Conservation (phyloP, 1,140 invertebrate genomes). For the Psilanteris sp. region DNA sequence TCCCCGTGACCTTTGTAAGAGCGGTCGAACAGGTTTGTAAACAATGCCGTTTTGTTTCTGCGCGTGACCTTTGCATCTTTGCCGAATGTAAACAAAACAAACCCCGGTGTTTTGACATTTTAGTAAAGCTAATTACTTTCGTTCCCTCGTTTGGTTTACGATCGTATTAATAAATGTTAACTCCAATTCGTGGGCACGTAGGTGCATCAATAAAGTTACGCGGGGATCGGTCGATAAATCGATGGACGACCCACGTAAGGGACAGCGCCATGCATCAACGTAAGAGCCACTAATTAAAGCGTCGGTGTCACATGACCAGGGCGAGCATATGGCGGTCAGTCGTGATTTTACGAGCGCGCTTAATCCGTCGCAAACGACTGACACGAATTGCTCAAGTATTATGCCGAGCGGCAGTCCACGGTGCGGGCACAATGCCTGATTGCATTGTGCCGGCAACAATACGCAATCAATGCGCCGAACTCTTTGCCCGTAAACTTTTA, state of each 20-base stretch:
- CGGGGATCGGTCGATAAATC: constrained; percentile 56
- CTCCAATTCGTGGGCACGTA: constrained; percentile 57
- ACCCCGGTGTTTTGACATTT: no score
- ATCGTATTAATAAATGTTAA: constrained; percentile 57
- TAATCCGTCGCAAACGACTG: constrained; percentile 53
- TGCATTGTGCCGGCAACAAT: constrained; percentile 67
- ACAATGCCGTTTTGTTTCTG: no score
- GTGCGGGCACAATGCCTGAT: constrained; percentile 64
- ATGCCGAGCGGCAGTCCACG: constrained; percentile 57
- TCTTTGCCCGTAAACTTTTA: constrained; percentile 65
- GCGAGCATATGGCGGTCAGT: constrained; percentile 73
- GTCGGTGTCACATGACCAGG: constrained; percentile 23
- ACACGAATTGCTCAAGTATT: constrained; percentile 36
- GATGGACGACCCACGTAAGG: constrained; percentile 47
- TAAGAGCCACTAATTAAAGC: constrained; percentile 63
- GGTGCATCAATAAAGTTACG: constrained; percentile 43
- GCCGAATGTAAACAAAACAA: no score
- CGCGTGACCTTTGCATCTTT: no score
- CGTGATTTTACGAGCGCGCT: constrained; percentile 66
- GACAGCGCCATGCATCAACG: constrained; percentile 50
- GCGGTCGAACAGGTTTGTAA: no score
- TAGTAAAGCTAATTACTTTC: no score
- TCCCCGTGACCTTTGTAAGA: no score
- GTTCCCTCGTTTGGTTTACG: no score
- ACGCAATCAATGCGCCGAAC: constrained; percentile 60